A percentile compares a stretch with the other conserved stretches of the same genome.
Evolutionary conservation across 2,888 invertebrate species (phyloP).

Genomic region (Drosophila percnosoma): DNA sequence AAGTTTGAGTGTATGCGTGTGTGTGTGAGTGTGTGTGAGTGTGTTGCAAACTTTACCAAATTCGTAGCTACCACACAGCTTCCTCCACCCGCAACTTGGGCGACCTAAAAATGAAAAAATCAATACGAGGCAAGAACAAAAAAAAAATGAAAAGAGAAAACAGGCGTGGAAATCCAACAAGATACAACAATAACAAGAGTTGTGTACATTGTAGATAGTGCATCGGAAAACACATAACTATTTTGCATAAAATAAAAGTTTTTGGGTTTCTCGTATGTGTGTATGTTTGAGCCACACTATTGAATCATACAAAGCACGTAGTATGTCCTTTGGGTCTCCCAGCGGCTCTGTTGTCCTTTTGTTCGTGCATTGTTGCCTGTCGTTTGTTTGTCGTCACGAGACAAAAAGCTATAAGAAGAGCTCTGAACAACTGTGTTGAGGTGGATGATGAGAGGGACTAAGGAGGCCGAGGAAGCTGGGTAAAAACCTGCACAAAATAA

Average conservation of each 20-base stretch:
- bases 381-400: slow-evolving; percentile 64
- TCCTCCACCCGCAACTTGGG: slow-evolving; percentile 18
- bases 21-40: neutral
- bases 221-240: slow-evolving; percentile 70
- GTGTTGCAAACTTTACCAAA: slow-evolving; percentile 38
- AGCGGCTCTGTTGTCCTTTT: slow-evolving; percentile 52
- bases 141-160: slow-evolving; percentile 17
- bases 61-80: slow-evolving; percentile 28
- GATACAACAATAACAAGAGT: slow-evolving; percentile 35
- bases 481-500: slow-evolving; percentile 42
- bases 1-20: slow-evolving; percentile 32
- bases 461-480: neutral
- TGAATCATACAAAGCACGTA: slow-evolving; percentile 75
- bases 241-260: slow-evolving; percentile 78
- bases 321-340: slow-evolving; percentile 53
- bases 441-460: slow-evolving; percentile 1
- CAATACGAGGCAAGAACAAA: slow-evolving; percentile 54
- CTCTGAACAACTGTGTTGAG: slow-evolving; percentile 2
- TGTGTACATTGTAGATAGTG: slow-evolving; percentile 48
- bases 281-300: slow-evolving; percentile 38
- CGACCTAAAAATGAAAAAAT: slow-evolving; percentile 73
- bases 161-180: slow-evolving; percentile 59
- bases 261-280: slow-evolving; percentile 29
- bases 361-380: slow-evolving; percentile 49
- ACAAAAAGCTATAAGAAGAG: slow-evolving; percentile 40